Conservation (phyloP, 2,888 invertebrate species). For the Allacma fusca region DNA sequence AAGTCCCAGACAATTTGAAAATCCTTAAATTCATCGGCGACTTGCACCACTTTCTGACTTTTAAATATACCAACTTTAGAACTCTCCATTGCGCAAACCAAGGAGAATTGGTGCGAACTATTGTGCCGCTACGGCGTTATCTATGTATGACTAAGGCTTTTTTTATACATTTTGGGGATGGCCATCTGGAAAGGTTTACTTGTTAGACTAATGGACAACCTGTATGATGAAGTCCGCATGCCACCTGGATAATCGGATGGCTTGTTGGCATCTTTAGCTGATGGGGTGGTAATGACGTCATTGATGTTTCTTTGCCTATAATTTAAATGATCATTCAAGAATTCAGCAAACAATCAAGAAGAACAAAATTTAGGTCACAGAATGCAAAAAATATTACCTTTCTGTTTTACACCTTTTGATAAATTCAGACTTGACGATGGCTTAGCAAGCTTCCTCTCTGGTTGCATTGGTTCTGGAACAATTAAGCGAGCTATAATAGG, state of each 20-base stretch:
- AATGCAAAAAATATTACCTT: constrained; percentile 17
- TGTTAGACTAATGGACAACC: constrained; percentile 65
- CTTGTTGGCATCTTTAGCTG: constrained; percentile 74
- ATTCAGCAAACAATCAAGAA: background rate
- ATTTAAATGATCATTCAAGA: background rate
- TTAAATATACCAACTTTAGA: too few species aligned
- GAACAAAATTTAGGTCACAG: background rate
- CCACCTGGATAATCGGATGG: constrained; percentile 79
- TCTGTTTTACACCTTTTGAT: constrained; percentile 29
- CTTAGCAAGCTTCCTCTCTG: constrained; percentile 38
- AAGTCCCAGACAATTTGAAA: background rate
- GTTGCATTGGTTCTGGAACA: constrained; percentile 41
- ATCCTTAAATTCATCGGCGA: too few species aligned
- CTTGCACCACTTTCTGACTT: too few species aligned
- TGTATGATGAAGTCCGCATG: constrained; percentile 91
- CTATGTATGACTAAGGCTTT: too few species aligned
- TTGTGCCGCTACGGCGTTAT: too few species aligned
- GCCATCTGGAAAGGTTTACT: background rate
- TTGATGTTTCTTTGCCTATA: constrained; percentile 63
- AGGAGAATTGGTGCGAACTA: too few species aligned
- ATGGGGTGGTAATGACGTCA: constrained; percentile 82
- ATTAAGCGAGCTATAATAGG: constrained; percentile 29
- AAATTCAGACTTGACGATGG: constrained; percentile 32
- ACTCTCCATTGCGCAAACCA: too few species aligned
- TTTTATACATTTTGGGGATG: constrained; percentile 1